Evolutionary conservation across 1,140 invertebrate genomes (phyloP), one percentile per base, ranked within the genome.

Genomic region (Chionoecetes opilio): DNA sequence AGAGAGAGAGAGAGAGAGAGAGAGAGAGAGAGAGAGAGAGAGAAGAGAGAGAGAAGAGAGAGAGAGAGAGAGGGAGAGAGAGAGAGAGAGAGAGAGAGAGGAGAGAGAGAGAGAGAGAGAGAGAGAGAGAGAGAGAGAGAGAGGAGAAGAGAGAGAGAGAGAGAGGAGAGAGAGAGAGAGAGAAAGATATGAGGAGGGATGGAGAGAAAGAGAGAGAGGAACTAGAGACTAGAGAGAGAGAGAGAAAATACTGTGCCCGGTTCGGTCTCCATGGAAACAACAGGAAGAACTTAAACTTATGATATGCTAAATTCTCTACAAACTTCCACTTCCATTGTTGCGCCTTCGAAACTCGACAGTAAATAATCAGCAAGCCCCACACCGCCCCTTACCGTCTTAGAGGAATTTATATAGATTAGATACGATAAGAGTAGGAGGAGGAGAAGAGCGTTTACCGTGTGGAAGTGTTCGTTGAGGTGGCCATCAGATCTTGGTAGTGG

Each of bases 241-340:
- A 26, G 32, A 0, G 41, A 29, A 14, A 14, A 9, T 8, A 32
- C 75, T 26, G 41, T 90, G 63, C 63, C 21, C 21, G 11, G 63
- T 6, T 8, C 11, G 31, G 89, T 91, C 31, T 91, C 89, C 89
- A 91, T 91, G 89, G 46, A 91, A 91, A 91, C 89, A 91, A 91
- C 46, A 63, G 46, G 46, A 91, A 91, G 89, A 91, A 91, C 26
- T 53, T 21, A 46, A 34, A 91, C 34, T 91, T 75, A 91, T 75
- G 46, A n/a, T 75, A 75, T 91, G 89, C 11, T 91, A 91, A 91
- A 91, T 91, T 38, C n/a, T 91, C 53, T 91, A 6, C 38, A 75
- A 75, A 91, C 89, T 75, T 91, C 89, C 89, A n/a, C 31, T 75
- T 75, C 3, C 75, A 63, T 75, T 91, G 38, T 91, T 26, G 75